A percentile compares a stretch with the other conserved stretches of the same genome.
These are phyloP conservation scores for Oreonectes daqikongensis DNA, from an alignment of 2,797 vertebrate genomes.

Conservation along the genomic window DNA sequence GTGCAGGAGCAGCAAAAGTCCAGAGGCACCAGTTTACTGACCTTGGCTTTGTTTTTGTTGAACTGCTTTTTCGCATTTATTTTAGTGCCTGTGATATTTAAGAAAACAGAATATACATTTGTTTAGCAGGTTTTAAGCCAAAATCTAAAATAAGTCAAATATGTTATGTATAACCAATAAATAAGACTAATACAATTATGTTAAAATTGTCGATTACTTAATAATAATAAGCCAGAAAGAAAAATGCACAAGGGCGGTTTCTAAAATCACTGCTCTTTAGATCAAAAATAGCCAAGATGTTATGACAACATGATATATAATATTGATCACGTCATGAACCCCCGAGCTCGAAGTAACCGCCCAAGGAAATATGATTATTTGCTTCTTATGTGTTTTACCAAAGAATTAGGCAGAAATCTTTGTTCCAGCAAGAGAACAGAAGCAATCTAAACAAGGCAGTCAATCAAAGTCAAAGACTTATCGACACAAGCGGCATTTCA, in stretches of 20 bases:
- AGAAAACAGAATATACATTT: not conserved
- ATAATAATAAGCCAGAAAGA: too few relatives aligned
- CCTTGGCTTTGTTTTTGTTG: conserved; percentile 21
- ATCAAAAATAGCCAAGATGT: conserved; percentile 6
- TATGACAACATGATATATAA: not conserved
- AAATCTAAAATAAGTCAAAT: not conserved
- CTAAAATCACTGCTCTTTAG: not conserved
- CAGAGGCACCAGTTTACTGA: conserved; percentile 37
- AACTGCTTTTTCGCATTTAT: conserved; percentile 15
- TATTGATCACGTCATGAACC: conserved; percentile 21
- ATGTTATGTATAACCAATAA: not conserved
- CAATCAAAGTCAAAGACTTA: conserved; percentile 71
- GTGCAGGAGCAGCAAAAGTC: conserved; percentile 50
- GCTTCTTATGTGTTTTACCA: conserved; percentile 41
- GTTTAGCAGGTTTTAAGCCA: not conserved
- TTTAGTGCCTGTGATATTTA: not conserved
- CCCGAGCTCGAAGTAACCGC: conserved; percentile 14
- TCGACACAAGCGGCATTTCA: conserved; percentile 72
- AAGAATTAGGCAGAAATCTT: conserved; percentile 33
- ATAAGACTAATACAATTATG: too few relatives aligned
- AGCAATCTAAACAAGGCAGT: conserved; percentile 64
- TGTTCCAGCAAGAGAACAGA: conserved; percentile 20
- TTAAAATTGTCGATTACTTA: too few relatives aligned
- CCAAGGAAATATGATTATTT: conserved; percentile 22
- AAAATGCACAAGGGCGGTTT: too few relatives aligned